Conservation (phyloP, 92 coral and sea anemone species). For the Heteractis magnifica region DNA sequence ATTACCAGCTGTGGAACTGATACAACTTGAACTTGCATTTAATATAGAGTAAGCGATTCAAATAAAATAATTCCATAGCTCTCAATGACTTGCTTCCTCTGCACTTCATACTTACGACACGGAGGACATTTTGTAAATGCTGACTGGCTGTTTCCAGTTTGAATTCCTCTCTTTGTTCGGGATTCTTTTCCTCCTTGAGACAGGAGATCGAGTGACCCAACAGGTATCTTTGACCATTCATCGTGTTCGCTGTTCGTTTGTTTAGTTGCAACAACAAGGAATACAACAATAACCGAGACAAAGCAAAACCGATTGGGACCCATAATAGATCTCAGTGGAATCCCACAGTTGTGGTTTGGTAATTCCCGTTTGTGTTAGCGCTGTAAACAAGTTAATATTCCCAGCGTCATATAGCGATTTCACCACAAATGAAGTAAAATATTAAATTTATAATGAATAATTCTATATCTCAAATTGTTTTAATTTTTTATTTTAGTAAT, state of each 20-base stretch:
- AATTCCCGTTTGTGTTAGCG: background rate
- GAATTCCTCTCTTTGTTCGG: background rate
- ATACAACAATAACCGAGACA: background rate
- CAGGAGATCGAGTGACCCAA: background rate
- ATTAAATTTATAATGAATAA: background rate
- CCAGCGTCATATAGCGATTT: background rate
- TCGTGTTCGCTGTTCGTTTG: background rate
- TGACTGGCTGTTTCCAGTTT: background rate
- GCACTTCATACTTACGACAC: slow-evolving; percentile 25
- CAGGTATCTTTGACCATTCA: background rate
- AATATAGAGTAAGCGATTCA: background rate
- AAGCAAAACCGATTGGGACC: background rate
- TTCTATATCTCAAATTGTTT: background rate
- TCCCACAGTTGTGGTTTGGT: background rate
- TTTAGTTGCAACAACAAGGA: background rate
- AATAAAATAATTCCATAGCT: background rate
- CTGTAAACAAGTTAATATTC: background rate
- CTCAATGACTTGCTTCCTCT: background rate
- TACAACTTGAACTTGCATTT: background rate
- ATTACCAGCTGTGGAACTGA: too few relatives aligned
- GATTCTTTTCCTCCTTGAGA: background rate
- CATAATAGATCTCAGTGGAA: background rate
- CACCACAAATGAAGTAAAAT: background rate
- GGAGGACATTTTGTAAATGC: slow-evolving; percentile 10
- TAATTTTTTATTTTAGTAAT: background rate